Percentiles rank a stretch among this genome's conserved stretches.
Evolutionary conservation across 2,888 invertebrate species (phyloP).

Genomic region (Agrochola litura): DNA sequence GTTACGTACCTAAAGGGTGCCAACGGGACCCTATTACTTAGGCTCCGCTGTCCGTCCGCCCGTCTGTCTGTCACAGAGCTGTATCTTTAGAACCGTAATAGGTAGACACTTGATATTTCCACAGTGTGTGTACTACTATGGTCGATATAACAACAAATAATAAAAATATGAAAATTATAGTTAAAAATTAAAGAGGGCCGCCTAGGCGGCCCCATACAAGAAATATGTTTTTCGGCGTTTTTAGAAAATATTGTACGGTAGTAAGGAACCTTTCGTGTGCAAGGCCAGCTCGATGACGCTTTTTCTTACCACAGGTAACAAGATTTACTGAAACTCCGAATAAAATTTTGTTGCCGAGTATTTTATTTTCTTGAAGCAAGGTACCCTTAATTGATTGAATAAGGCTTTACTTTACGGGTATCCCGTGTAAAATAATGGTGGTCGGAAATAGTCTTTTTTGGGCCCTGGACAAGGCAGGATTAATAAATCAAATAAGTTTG

Average conservation of each 20-base stretch:
- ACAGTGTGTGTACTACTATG: background rate
- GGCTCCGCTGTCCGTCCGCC: no score
- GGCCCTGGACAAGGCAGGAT: conserved; percentile 18
- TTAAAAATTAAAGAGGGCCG: background rate
- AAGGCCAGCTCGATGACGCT: no score
- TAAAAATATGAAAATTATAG: background rate
- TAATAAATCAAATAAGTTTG: conserved; percentile 57
- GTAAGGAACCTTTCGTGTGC: background rate
- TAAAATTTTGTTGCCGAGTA: conserved; percentile 61
- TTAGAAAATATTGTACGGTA: background rate
- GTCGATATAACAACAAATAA: background rate
- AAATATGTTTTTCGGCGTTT: background rate
- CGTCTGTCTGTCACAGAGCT: background rate
- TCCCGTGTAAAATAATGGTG: conserved; percentile 50
- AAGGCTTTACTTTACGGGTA: conserved; percentile 58
- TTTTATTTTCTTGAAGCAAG: conserved; percentile 62
- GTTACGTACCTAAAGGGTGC: background rate
- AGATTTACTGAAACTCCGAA: conserved; percentile 56
- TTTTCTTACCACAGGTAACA: conserved; percentile 52
- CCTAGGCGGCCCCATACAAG: no score
- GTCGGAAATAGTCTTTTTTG: conserved; percentile 40
- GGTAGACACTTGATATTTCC: background rate
- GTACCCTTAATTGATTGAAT: conserved; percentile 66
- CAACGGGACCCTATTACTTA: background rate
- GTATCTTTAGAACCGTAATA: background rate